Percentiles rank a stretch among this genome's conserved stretches.
Conservation (phyloP, 1,140 invertebrate genomes). For the Papilio polytes region DNA sequence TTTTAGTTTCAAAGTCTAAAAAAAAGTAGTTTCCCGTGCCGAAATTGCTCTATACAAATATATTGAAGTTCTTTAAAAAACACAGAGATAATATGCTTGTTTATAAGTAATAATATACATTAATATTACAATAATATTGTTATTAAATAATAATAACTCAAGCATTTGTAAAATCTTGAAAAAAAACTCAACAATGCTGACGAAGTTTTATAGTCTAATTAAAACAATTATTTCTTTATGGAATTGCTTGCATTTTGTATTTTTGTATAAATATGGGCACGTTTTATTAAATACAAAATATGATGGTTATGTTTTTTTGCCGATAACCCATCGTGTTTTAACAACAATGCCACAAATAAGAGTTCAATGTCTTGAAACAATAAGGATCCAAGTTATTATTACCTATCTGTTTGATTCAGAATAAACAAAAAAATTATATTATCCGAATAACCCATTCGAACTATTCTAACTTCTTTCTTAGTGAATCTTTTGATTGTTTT, state of each 20-base stretch:
- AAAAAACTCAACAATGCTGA: too few species aligned
- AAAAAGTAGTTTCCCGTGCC: not conserved
- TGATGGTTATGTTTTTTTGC: not conserved
- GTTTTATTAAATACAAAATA: not conserved
- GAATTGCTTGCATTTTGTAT: not conserved
- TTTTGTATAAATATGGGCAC: not conserved
- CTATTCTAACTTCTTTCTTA: too few species aligned
- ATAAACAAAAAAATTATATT: not conserved
- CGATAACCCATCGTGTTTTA: not conserved
- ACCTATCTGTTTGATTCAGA: not conserved
- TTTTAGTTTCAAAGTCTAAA: not conserved
- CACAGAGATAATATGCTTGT: not conserved
- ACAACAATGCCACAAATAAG: not conserved
- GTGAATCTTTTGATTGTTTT: too few species aligned
- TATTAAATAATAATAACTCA: too few species aligned
- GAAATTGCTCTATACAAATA: not conserved
- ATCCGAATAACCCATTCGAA: too few species aligned
- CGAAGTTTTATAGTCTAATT: too few species aligned
- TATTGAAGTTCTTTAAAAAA: not conserved
- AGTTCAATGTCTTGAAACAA: too few species aligned
- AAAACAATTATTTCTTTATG: too few species aligned
- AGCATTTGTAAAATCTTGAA: too few species aligned
- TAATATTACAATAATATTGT: too few species aligned
- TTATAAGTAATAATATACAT: not conserved
- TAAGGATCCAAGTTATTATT: not conserved